Base-by-base conservation (phyloP, 2,888 invertebrate genomes). In the Drosophila colorata region DNA sequence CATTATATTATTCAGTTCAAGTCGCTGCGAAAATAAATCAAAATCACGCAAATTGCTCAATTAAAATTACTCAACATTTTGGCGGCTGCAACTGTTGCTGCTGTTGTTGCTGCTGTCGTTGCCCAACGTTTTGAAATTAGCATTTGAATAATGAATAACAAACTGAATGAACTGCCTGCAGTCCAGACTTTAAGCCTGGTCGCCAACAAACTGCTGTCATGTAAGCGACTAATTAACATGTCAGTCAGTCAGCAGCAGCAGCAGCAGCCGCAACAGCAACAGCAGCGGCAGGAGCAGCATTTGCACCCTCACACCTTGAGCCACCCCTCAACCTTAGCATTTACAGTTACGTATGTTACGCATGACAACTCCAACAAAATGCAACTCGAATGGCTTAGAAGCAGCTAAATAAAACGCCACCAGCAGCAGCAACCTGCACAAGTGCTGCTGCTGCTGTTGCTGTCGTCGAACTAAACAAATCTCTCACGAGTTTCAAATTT, bases 151-250 rank as follows among this genome's bases (percentile, higher is more conserved):
- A 74, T 74, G 77, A 78, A 80, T 69, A 69, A 77, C 80, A 80
- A 73, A 66, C 75, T 63, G 72, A 57, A 70, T 60, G 49, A 53
- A 55, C 58, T 51, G 44, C 41, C 48, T 72, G 56, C 69, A 68
- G 52, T 56, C 51, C 41, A 53, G 52, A 35, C 58, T 61, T 48
- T 59, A 69, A 76, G 79, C 78, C 74, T 76, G 71, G 85, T 33
- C 33, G 69, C 80, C 82, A 82, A 76, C 87, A 82, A 88, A 87
- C 74, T 74, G 87, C 90, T 83, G 90, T 85, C 88, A 90, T 90
- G 90, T 90, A 85, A 79, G 84, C 87, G 87, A 90, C 90, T 88
- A 88, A 88, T 88, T 88, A 88, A 88, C 87, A 90, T 89, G 88
- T 88, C 88, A 88, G 87, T 87, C 82, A 89, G 78, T 65, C 58